Evolutionary conservation across 2,113 vertebrate species (phyloP), one percentile per base, ranked within the genome.

Genomic region (Archocentrus centrarchus): DNA sequence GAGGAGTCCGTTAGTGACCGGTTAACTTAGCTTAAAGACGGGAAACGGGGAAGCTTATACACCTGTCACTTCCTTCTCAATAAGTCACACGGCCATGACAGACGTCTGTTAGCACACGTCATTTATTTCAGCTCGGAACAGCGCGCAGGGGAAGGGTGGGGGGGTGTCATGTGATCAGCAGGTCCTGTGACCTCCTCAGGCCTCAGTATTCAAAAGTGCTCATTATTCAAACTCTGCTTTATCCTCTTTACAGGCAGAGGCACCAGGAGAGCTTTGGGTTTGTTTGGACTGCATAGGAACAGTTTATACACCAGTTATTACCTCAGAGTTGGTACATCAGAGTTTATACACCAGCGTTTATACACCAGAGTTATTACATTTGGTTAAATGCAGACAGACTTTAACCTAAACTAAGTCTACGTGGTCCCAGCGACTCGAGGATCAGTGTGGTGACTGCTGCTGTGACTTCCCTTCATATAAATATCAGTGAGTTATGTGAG

Each of bases 141-240:
- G 32, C 8, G 44, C 27, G 27, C 3, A 3, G 27, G 27, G 27
- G 35, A 6, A 35, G 35, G 35, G 30, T 3, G 3, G 30, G 30
- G 3, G 30, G 30, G 30, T 4, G 15, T 50, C 27, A 30, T 0
- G 9, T 30, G 64, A 18, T 18, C 22, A 6, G 14, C 14, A 27
- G 14, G 39, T 47, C 39, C 8, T 1, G 0, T 1, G 11, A 6
- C 30, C 35, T 62, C 5, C 60, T 10, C 9, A 3, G 5, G 41
- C 3, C 47, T 68, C 22, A 17, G 17, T 66, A 27, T 24, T 66
- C 30, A 24, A 44, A 44, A 17, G 22, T 66, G 22, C 22, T 11
- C 0, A 44, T 66, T 22, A 59, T 15, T 24, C 6, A 59, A 7
- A 24, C 58, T 27, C 44, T 24, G 22, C 63, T 22, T 11, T 47